Evolutionary conservation across 2,888 invertebrate species (phyloP).

Genomic region (Ctenicera cuprea): DNA sequence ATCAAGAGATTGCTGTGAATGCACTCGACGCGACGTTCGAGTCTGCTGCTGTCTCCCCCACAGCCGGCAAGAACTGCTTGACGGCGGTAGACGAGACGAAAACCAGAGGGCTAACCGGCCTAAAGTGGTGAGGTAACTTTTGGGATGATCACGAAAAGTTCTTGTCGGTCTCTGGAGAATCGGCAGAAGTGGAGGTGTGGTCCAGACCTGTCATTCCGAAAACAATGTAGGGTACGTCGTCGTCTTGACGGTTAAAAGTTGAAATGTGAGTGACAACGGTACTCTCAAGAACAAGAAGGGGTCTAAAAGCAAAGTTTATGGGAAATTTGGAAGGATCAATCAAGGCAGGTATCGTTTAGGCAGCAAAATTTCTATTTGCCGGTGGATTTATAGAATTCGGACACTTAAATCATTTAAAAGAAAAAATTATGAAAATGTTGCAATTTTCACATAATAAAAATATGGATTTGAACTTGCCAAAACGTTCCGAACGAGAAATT

Average conservation of each 20-base stretch:
- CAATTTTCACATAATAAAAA: too few species aligned
- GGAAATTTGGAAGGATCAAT: neutral
- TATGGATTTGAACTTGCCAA: too few species aligned
- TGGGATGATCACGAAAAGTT: neutral
- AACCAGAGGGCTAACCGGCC: constrained; percentile 50
- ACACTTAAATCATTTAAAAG: too few species aligned
- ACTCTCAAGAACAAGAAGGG: neutral
- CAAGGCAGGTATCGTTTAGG: too few species aligned
- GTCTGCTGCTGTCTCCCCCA: constrained; percentile 66
- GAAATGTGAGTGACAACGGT: constrained; percentile 4
- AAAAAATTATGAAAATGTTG: too few species aligned
- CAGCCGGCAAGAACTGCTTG: constrained; percentile 56
- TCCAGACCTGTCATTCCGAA: neutral
- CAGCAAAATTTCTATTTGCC: too few species aligned
- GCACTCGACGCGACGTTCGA: constrained; percentile 67
- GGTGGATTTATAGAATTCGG: too few species aligned
- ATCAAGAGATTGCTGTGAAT: constrained; percentile 69
- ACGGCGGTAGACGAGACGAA: constrained; percentile 59
- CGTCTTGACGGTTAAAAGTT: neutral
- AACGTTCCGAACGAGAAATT: too few species aligned
- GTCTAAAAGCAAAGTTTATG: neutral
- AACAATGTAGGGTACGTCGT: constrained; percentile 13
- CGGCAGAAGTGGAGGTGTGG: constrained; percentile 15
- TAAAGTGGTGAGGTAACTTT: constrained; percentile 30
- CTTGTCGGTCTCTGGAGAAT: constrained; percentile 15